A percentile compares a stretch with the other conserved stretches of the same genome.
These are phyloP conservation scores for Ophonus ardosiacus DNA, from an alignment of 2,888 invertebrate genomes.

Conservation along the genomic window DNA sequence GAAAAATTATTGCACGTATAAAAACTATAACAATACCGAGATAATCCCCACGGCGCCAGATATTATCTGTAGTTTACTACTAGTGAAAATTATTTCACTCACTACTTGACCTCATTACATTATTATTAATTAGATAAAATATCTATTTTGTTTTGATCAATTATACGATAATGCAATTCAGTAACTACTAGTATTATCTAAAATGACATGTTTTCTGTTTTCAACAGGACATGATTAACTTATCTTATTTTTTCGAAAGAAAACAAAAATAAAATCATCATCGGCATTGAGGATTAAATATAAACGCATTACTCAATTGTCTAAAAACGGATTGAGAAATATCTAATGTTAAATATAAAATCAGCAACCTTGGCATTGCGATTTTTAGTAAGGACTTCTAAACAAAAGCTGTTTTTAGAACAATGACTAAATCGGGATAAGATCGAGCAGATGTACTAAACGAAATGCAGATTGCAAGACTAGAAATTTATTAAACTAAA, in stretches of 20 bases:
- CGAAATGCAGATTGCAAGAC: background rate
- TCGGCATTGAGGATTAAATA: conserved; percentile 10
- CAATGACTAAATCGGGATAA: background rate
- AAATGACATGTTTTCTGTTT: background rate
- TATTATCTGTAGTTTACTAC: conserved; percentile 29
- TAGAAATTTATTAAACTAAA: background rate
- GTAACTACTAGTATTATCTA: conserved; percentile 3
- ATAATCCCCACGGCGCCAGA: conserved; percentile 2
- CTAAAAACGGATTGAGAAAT: conserved; percentile 9
- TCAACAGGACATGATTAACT: background rate
- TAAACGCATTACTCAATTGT: conserved; percentile 4
- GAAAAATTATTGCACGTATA: background rate
- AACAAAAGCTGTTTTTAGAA: conserved; percentile 22
- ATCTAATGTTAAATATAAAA: background rate
- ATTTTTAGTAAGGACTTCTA: conserved; percentile 18
- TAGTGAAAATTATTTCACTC: conserved; percentile 26
- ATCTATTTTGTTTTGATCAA: conserved; percentile 27
- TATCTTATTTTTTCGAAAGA: conserved; percentile 7
- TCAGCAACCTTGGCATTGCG: conserved; percentile 10
- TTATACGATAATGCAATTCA: conserved; percentile 15
- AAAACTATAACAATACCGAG: background rate
- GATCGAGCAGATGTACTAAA: background rate
- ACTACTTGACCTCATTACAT: conserved; percentile 30
- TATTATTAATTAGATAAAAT: conserved; percentile 6
- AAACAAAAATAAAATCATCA: background rate